Base-by-base conservation (phyloP, 2,888 invertebrate genomes). In the Allolobophora icterica region DNA sequence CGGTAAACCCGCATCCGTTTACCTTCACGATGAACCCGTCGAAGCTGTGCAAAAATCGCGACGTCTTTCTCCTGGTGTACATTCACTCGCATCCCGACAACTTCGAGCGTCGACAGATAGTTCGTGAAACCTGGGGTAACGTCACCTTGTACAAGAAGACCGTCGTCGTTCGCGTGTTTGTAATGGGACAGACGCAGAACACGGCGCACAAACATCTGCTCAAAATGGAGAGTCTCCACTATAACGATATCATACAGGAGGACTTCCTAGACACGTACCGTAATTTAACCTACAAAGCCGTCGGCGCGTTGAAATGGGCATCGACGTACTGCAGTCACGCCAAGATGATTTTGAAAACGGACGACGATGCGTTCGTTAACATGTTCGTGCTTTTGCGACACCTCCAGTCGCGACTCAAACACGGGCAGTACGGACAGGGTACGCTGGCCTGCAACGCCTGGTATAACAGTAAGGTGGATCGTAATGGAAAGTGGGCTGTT, bases 341-440 rank as follows among this genome's bases (percentile, higher is more conserved):
- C 0, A 93, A 93, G 34, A 95, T 94, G 92, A 94, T 96, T 17
- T 93, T 96, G 24, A 96, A 96, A 93, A 94, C 95, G 0, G 96
- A 96, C 92, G 96, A 96, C 92, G 96, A 96, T 91, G 95, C 96
- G 89, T 94, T 96, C 91, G 94, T 96, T n/a, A 95, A 96, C 91
- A 94, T 95, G 95, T 95, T 97, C 90, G 92, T 93, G 6, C 91
- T 95, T 40, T 38, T 94, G 33, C 84, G 93, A 15, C 93, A 94
- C 84, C 89, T 94, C 19, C 84, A 91, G 19, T 34, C 87, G n/a
- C 34, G 38, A 17, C 35, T 87, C 11, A 0, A 33, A 21, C 34
- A 38, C 34, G 87, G 87, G 2, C 40, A 89, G 45, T 89, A 52
- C 89, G 52, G 89, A 33, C 11, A 89, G n/a, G 45, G 33, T 0